phyloP scores from a whole-genome alignment of 2,797 vertebrate genomes.

The Smutsia temminckii region DNA sequence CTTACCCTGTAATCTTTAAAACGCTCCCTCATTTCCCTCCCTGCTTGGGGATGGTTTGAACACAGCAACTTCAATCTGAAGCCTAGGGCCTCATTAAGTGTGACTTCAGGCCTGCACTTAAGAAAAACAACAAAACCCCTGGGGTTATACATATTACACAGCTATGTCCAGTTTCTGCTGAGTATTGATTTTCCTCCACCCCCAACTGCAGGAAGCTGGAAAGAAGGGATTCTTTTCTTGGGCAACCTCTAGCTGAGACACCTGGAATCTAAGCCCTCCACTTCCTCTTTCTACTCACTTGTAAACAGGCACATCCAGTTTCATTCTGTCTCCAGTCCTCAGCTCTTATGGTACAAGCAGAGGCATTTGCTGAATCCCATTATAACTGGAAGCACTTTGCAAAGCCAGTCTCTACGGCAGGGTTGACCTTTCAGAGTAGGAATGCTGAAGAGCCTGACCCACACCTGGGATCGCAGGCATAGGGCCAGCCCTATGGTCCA shows the following conservation, averaged over 20 bases:
- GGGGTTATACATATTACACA: slow-evolving; percentile 77
- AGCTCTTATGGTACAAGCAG: neutral
- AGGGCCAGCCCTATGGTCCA: fast-evolving
- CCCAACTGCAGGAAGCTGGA: slow-evolving; percentile 29
- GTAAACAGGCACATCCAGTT: slow-evolving; percentile 70
- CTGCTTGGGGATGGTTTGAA: neutral
- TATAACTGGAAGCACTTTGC: slow-evolving; percentile 67
- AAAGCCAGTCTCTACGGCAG: neutral
- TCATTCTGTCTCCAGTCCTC: slow-evolving; percentile 49
- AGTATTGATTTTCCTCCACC: slow-evolving; percentile 78
- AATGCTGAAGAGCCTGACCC: neutral
- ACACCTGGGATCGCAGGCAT: neutral
- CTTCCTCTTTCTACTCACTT: slow-evolving; percentile 47
- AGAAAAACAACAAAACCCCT: neutral
- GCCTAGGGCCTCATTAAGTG: neutral
- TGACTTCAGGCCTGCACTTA: neutral
- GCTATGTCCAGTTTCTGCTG: slow-evolving; percentile 74
- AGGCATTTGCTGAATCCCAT: slow-evolving; percentile 38
- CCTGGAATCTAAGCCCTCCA: slow-evolving; percentile 79
- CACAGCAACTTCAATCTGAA: neutral
- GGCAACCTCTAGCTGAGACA: slow-evolving; percentile 77
- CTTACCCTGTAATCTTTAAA: neutral
- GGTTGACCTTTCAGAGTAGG: neutral
- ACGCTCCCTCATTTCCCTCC: neutral
- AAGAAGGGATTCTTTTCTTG: slow-evolving; percentile 80